Percentiles rank a stretch among this genome's conserved stretches.
Evolutionary conservation across 2,797 vertebrate genomes (phyloP).

Genomic region (Bradypodion pumilum): DNA sequence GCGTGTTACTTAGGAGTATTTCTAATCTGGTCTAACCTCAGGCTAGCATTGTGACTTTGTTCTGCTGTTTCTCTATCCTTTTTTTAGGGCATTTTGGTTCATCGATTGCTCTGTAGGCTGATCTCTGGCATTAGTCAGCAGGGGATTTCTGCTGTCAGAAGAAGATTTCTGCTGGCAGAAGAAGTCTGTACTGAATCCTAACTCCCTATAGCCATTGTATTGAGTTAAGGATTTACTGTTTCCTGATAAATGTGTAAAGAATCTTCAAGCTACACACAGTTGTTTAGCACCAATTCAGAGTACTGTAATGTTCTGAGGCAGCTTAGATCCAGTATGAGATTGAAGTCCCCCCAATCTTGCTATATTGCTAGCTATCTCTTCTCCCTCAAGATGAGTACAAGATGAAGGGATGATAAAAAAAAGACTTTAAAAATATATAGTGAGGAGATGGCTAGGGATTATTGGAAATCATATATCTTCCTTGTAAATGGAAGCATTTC

Average conservation of each 20-base stretch:
- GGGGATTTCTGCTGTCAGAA: too few relatives aligned
- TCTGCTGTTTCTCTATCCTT: neutral
- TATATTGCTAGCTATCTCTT: neutral
- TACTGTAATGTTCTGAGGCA: neutral
- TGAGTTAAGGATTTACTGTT: too few relatives aligned
- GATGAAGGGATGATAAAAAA: neutral
- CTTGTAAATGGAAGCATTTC: neutral
- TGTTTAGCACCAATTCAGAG: neutral
- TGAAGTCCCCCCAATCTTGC: neutral
- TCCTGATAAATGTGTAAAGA: neutral
- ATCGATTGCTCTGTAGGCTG: too few relatives aligned
- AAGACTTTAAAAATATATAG: neutral
- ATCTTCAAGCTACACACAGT: neutral
- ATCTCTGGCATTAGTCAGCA: neutral
- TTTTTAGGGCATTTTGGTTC: too few relatives aligned
- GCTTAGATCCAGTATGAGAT: too few relatives aligned
- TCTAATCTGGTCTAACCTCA: too few relatives aligned
- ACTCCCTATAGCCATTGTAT: too few relatives aligned
- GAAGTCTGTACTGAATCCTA: too few relatives aligned
- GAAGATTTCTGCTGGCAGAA: too few relatives aligned
- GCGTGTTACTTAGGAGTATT: too few relatives aligned
- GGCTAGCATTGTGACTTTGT: neutral
- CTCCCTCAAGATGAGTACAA: too few relatives aligned
- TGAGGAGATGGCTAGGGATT: neutral
- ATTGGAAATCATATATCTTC: constrained; percentile 8